Evolutionary conservation across 2,113 vertebrate genomes (phyloP).

Genomic region (Lathamus discolor): DNA sequence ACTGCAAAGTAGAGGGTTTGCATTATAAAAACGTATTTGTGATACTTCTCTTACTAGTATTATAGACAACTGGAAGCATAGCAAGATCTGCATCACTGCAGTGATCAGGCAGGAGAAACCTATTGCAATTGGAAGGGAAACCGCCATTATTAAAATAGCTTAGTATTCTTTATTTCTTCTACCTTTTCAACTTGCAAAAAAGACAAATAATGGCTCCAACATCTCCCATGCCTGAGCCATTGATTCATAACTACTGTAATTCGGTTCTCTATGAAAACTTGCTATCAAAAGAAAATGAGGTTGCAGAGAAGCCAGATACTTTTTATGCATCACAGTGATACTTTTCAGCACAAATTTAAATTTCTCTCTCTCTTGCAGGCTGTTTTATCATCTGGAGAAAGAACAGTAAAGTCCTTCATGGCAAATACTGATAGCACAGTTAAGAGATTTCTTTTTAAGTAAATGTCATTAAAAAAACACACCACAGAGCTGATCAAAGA

Average conservation of each 20-base stretch:
- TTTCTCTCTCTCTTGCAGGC: background rate
- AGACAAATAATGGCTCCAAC: background rate
- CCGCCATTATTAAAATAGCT: background rate
- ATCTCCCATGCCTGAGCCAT: background rate
- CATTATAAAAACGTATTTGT: background rate
- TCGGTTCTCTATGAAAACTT: background rate
- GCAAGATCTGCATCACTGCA: background rate
- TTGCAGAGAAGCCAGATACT: background rate
- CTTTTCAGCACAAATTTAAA: background rate
- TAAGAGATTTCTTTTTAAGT: background rate
- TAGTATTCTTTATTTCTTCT: background rate
- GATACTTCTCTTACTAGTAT: background rate
- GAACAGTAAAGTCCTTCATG: background rate
- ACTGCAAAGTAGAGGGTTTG: background rate
- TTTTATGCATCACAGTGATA: background rate
- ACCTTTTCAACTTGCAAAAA: background rate
- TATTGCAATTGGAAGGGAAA: background rate
- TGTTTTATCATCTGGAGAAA: background rate
- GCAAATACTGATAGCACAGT: background rate
- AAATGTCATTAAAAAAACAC: background rate
- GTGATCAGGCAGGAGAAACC: background rate
- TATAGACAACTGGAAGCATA: background rate
- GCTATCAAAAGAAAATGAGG: background rate
- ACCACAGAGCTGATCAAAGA: background rate
- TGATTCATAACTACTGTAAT: background rate